Evolutionary conservation across 2,888 invertebrate genomes (phyloP), one percentile per base, ranked within the genome.

Genomic region (Lepidochrysops patricia): DNA sequence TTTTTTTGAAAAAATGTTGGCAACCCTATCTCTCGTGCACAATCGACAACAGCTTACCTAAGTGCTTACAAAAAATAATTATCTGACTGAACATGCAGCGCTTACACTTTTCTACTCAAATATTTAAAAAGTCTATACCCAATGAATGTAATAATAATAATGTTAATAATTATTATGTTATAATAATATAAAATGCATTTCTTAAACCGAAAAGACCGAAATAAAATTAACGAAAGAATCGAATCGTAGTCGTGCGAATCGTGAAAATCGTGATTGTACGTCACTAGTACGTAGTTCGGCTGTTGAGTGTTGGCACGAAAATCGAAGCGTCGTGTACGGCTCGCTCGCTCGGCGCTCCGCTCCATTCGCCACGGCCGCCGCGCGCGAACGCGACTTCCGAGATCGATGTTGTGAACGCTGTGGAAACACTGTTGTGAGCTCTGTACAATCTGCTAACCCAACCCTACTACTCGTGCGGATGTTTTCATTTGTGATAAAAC

Each of bases 381-480:
- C 70, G 73, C 70, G 70, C 71, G 69, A 67, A 66, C 66, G 73
- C 72, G 71, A 72, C 72, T 72, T 72, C 72, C 69, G 73, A 79
- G 75, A 77, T 77, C 82, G 82, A 83, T 83, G 80, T 79, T 73
- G 68, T 70, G 68, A 67, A 68, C 72, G 72, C 67, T 74, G 74
- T 72, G 65, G 64, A 68, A 65, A 76, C 75, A 77, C 75, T 76
- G 76, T 80, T 76, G 76, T 74, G 73, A 74, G 77, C 80, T 76
- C 80, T 72, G 74, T 77, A 32, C 54, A 29, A 13, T 54, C 27
- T 54, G 75, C 74, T 71, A 73, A 79, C 75, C 74, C 74, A 80
- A 77, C 73, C 72, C 70, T 70, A 71, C 67, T 72, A 76, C 75
- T 70, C 76, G 72, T 76, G 78, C 74, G 74, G 70, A 76, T 81